phyloP scores from a whole-genome alignment of 2,797 vertebrate genomes.

The Urophycis tenuis region DNA sequence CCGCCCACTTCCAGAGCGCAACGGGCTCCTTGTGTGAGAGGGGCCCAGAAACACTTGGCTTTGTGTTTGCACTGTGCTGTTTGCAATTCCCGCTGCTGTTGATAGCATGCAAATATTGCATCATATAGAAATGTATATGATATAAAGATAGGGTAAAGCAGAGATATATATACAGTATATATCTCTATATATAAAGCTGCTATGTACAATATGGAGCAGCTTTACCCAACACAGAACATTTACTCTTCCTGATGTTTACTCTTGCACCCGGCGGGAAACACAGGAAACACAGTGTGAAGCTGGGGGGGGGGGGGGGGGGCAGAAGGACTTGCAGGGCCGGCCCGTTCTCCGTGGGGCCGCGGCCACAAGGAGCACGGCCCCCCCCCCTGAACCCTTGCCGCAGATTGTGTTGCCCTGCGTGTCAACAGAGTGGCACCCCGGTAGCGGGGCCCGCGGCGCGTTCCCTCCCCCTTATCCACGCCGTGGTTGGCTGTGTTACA shows the following conservation, averaged over 20 bases:
- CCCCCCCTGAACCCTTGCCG: background rate
- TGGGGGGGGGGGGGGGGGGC: no score
- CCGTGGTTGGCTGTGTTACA: constrained; percentile 59
- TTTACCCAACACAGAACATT: no score
- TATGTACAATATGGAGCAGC: background rate
- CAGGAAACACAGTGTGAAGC: background rate
- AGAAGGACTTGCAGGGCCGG: no score
- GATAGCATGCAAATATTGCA: background rate
- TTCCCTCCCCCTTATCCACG: constrained; percentile 23
- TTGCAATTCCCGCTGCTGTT: background rate
- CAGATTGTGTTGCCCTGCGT: no score
- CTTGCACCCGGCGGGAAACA: background rate
- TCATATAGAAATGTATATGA: no score
- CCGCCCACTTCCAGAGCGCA: background rate
- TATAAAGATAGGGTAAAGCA: no score
- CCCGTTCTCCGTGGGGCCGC: no score
- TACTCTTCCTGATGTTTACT: background rate
- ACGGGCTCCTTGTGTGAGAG: background rate
- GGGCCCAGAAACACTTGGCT: background rate
- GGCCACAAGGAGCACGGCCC: no score
- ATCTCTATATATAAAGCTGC: no score
- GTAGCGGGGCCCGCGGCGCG: background rate
- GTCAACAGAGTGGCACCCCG: background rate
- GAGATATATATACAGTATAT: no score
- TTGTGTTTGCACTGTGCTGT: background rate